Evolutionary conservation across 2,797 vertebrate genomes (phyloP).

Genomic region (Sebastes iracundus): DNA sequence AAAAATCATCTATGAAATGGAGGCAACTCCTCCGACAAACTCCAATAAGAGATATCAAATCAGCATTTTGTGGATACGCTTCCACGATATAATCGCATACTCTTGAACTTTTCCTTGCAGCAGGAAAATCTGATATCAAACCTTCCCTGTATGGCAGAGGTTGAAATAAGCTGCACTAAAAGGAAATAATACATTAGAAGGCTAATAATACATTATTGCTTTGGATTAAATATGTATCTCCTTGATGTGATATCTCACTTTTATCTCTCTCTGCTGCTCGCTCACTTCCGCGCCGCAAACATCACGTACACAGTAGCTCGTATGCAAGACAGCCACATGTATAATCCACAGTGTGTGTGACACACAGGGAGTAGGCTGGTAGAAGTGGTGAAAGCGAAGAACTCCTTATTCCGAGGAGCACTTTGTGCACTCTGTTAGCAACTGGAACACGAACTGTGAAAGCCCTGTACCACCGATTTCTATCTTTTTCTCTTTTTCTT

Average conservation of each 20-base stretch:
- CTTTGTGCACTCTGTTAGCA: constrained; percentile 19
- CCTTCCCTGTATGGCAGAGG: constrained; percentile 1
- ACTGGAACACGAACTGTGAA: constrained; percentile 22
- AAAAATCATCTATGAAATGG: constrained; percentile 25
- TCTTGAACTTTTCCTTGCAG: constrained; percentile 35
- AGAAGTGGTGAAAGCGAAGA: constrained; percentile 10
- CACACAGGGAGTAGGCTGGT: neutral
- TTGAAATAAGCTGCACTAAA: constrained; percentile 33
- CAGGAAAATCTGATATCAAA: constrained; percentile 30
- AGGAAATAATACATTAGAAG: constrained; percentile 52
- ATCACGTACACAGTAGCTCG: constrained; percentile 19
- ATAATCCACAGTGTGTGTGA: constrained; percentile 42
- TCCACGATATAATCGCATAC: constrained; percentile 24
- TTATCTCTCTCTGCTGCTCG: constrained; percentile 28
- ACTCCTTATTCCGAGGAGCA: constrained; percentile 23
- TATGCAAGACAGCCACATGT: constrained; percentile 37
- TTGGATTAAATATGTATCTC: constrained; percentile 60
- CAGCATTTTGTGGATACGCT: constrained; percentile 31
- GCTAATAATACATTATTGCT: constrained; percentile 58
- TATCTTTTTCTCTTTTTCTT: neutral
- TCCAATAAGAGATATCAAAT: constrained; percentile 49
- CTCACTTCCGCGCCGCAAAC: constrained; percentile 16
- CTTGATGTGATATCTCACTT: constrained; percentile 56
- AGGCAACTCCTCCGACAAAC: constrained; percentile 43
- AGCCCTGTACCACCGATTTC: neutral